Base-by-base conservation (phyloP, 2,797 vertebrate species). In the Melanotaenia pygmaea region DNA sequence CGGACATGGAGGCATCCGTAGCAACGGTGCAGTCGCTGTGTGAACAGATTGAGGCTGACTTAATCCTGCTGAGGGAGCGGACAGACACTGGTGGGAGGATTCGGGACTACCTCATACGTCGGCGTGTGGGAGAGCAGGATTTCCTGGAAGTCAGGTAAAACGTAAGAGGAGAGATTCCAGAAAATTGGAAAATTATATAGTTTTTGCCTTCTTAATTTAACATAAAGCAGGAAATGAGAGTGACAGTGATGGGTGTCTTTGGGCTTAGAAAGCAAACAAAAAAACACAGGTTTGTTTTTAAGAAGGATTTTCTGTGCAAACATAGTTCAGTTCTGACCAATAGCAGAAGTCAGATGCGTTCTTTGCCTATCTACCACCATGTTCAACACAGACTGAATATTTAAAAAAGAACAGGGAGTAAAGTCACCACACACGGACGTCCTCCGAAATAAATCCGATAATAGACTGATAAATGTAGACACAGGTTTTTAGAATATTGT, bases 121-220 rank as follows among this genome's bases (percentile, higher is more conserved):
- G 96, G 34, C 93, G 95, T 0, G 97, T 99, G 28, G 97, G 96
- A 51, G 97, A 99, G 91, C 95, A 96, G 76, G 97, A 99, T 88
- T 99, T 99, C 93, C 93, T 99, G 91, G 97, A 99, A 94, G 97
- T 99, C 94, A 96, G 97, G 97, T 88, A 57, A 40, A 58, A 59
- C 22, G 16, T 20, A 53, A 18, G 35, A 54, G 4, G 38, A 5
- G 61, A 57, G 4, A 20, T 61, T 71, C 35, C 13, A 11, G 50
- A 3, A 45, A 40, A 3, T 1, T 22, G 30, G 32, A 35, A 14
- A 26, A n/a, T 18, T 1, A 35, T 26, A 14, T 9, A 24, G 54
- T 22, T 1, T 2, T 2, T 47, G 37, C 24, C 28, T 34, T 2
- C 10, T n/a, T 43, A 4, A 34, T 32, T 26, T 58, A 6, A 32